Evolutionary conservation across 2,797 vertebrate genomes (phyloP).

Genomic region (Poeciliopsis presidionis): DNA sequence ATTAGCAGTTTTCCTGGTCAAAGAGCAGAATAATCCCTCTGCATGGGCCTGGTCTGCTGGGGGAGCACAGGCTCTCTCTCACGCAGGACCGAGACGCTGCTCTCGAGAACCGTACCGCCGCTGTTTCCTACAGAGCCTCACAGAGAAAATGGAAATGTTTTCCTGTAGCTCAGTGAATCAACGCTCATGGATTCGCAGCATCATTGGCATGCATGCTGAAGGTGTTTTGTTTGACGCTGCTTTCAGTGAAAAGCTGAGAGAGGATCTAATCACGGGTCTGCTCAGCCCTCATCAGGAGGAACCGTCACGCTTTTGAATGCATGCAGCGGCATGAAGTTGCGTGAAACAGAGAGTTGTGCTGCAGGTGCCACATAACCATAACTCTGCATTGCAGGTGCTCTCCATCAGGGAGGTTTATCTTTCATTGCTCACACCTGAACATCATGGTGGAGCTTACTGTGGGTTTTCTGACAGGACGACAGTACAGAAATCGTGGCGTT

Average conservation of each 20-base stretch:
- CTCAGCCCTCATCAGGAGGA: background rate
- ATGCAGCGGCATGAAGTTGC: background rate
- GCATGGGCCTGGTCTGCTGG: slow-evolving; percentile 56
- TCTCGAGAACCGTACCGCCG: background rate
- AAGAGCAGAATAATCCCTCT: slow-evolving; percentile 79
- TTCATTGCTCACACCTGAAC: background rate
- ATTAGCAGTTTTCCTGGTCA: slow-evolving; percentile 77
- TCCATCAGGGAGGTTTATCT: background rate
- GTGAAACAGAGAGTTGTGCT: background rate
- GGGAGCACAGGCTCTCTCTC: slow-evolving; percentile 46
- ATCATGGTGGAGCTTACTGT: background rate
- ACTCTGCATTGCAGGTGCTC: background rate
- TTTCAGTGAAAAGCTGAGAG: background rate
- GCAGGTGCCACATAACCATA: background rate
- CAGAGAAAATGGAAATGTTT: background rate
- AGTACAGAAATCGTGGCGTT: background rate
- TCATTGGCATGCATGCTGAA: background rate
- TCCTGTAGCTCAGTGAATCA: background rate
- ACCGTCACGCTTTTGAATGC: background rate
- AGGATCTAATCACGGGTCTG: background rate
- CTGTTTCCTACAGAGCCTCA: background rate
- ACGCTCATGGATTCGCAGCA: background rate
- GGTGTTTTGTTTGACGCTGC: background rate
- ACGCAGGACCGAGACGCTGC: slow-evolving; percentile 16
- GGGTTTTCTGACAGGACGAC: background rate